Base-by-base conservation (phyloP, 2,797 vertebrate species). In the Muraenolepis orangiensis region DNA sequence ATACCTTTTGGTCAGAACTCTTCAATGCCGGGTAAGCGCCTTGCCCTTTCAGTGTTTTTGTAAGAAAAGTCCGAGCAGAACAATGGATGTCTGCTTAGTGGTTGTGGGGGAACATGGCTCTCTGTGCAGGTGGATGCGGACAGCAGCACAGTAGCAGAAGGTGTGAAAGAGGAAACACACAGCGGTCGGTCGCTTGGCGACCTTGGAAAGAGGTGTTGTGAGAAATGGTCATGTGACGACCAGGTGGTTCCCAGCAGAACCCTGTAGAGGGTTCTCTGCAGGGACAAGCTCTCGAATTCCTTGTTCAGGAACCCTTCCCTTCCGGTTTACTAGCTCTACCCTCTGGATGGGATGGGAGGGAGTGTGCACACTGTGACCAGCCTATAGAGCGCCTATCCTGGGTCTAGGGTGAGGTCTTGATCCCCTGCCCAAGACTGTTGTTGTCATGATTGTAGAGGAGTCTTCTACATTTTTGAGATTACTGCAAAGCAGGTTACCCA, bases 181-280 rank as follows among this genome's bases (percentile, higher is more conserved):
- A 8, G 20, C n/a, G 46, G 46, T 57, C 2, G 46, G n/a, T n/a
- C 23, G 6, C 51, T 57, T 38, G 36, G 6, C 36, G 36, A 38
- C 36, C 36, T 34, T 34, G 36, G 51, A n/a, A 23, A 57, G 20
- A 57, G 51, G 51, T 23, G n/a, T 6, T n/a, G 51, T 1, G 20
- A 57, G 20, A 57, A n/a, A 23, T 23, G 2, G 23, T 57, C 51
- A 57, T 57, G 51, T 57, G 20, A 74, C 75, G 69, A 34, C 85
- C 86, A 81, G 84, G 86, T 88, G 51, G 85, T 86, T 88, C 81
- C 70, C 77, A 78, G 82, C 76, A 82, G 72, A 78, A 78, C 75
- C 26, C 81, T 66, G 51, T 46, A n/a, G 78, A n/a, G 86, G 82
- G 81, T 75, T 76, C 84, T 76, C 74, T 46, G 82, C 64, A 8